Evolutionary conservation across 2,797 vertebrate species (phyloP).

Genomic region (Macropodus opercularis): DNA sequence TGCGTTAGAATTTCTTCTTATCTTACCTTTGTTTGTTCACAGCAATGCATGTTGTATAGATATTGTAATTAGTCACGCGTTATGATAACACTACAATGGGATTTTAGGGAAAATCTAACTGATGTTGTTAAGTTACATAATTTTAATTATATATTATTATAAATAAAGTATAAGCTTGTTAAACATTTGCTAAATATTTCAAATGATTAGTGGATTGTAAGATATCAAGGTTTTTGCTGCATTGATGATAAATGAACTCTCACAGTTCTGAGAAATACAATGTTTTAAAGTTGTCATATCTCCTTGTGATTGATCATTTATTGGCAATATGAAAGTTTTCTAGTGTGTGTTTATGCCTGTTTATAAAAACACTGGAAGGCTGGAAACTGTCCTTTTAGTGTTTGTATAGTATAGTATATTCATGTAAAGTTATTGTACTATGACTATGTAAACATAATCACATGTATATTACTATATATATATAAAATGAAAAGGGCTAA

Average conservation of each 20-base stretch:
- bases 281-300: no score
- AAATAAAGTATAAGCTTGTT: not conserved
- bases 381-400: no score
- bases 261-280: no score
- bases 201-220: not conserved
- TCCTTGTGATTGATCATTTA: no score
- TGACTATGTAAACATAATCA: no score
- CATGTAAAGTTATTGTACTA: no score
- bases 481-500: not conserved
- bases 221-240: not conserved
- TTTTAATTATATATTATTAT: not conserved
- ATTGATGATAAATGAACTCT: not conserved
- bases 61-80: constrained; percentile 30
- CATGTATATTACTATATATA: no score
- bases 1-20: constrained; percentile 13
- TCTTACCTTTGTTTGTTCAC: constrained; percentile 35
- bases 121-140: not conserved
- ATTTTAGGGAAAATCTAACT: not conserved
- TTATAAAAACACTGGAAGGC: constrained; percentile 14
- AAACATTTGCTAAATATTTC: not conserved
- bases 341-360: constrained; percentile 24
- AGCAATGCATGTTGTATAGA: constrained; percentile 29
- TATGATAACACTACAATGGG: constrained; percentile 6
- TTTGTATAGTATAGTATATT: no score
- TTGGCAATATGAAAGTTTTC: constrained; percentile 48